Percentiles rank a stretch among this genome's conserved stretches.
Evolutionary conservation across 2,797 vertebrate species (phyloP).

Genomic region (Anguilla pacifica): DNA sequence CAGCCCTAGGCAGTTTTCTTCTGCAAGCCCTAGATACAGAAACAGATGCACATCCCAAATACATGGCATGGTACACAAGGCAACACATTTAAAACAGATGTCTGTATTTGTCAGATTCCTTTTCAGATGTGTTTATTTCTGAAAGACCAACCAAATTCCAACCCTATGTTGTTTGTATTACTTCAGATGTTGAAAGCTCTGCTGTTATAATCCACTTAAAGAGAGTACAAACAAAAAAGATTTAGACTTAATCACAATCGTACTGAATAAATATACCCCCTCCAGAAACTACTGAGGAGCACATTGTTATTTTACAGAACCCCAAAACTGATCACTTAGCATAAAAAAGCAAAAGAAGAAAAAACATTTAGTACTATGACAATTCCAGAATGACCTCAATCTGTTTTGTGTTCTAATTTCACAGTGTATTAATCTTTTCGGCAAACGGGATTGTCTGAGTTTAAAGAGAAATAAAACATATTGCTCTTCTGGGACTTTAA

Average conservation of each 20-base stretch:
- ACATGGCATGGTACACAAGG: not conserved
- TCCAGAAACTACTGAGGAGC: not conserved
- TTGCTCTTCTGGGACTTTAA: not conserved
- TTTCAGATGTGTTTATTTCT: not conserved
- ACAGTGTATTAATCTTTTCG: slow-evolving; percentile 18
- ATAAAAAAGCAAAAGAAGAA: not conserved
- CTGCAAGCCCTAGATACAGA: not conserved
- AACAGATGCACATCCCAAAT: not conserved
- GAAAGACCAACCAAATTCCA: not conserved
- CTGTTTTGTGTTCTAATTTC: slow-evolving; percentile 17
- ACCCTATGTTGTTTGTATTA: not conserved
- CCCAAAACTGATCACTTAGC: not conserved
- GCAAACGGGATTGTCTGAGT: not conserved
- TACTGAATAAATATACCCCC: not conserved
- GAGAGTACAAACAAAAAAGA: slow-evolving; percentile 1
- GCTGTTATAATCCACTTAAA: not conserved
- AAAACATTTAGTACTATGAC: not conserved
- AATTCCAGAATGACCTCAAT: not conserved
- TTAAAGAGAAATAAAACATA: not conserved
- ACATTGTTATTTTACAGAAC: not conserved
- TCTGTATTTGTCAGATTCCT: not conserved
- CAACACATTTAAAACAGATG: not conserved
- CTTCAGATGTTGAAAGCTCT: slow-evolving; percentile 1
- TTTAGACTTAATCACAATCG: not conserved
- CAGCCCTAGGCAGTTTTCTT: not conserved